These are phyloP conservation scores for Anastatus disparis DNA, from an alignment of 1,140 invertebrate genomes.

Conservation along the genomic window DNA sequence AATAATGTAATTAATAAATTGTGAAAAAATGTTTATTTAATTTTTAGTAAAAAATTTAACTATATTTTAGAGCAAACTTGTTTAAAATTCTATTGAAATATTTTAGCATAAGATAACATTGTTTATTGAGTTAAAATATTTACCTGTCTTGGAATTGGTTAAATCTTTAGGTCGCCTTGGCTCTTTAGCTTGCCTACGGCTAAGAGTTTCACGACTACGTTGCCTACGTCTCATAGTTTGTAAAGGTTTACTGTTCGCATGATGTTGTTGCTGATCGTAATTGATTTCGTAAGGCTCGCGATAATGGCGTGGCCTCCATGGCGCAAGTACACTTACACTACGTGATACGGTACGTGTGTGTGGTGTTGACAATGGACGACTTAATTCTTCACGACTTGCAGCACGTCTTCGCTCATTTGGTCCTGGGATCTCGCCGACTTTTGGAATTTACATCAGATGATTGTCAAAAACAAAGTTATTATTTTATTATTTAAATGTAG, in stretches of 20 bases:
- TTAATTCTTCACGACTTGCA: conserved; percentile 78
- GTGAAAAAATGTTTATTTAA: too few relatives aligned
- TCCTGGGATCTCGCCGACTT: conserved; percentile 79
- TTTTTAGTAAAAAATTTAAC: too few relatives aligned
- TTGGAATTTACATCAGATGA: too few relatives aligned
- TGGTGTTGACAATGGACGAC: conserved; percentile 69
- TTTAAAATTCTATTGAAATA: too few relatives aligned
- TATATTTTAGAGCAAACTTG: too few relatives aligned
- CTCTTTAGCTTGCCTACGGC: conserved; percentile 58
- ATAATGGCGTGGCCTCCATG: conserved; percentile 82
- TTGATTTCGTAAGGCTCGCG: conserved; percentile 81
- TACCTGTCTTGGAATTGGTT: conserved; percentile 22
- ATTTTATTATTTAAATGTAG: too few relatives aligned
- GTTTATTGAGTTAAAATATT: too few relatives aligned
- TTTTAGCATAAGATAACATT: too few relatives aligned
- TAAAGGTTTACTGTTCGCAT: conserved; percentile 55
- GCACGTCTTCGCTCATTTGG: conserved; percentile 71
- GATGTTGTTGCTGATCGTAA: conserved; percentile 77
- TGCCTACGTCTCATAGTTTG: conserved; percentile 62
- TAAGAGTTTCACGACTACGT: conserved; percentile 62
- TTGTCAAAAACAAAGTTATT: too few relatives aligned
- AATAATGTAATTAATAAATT: too few relatives aligned
- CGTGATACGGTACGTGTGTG: conserved; percentile 82
- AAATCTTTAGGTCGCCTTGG: conserved; percentile 2
- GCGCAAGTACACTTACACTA: conserved; percentile 84